phyloP scores from a whole-genome alignment of 2,113 vertebrate species.

The Castor canadensis region DNA sequence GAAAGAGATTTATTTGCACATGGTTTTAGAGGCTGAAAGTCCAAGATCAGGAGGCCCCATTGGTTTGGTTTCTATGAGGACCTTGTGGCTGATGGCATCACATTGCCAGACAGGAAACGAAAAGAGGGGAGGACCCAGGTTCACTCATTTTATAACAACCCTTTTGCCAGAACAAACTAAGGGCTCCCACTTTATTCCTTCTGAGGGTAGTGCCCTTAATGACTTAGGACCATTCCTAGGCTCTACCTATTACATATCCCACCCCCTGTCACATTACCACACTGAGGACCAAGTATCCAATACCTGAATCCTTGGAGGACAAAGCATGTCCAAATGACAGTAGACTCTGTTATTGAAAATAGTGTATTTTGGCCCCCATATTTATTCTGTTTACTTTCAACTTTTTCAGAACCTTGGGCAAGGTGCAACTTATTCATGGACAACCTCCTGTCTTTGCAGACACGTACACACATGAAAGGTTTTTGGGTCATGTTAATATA shows the following conservation, averaged over 20 bases:
- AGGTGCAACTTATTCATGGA: not conserved
- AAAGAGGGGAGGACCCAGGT: not conserved
- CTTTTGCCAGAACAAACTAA: not conserved
- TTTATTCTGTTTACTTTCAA: constrained; percentile 3
- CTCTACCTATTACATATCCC: not conserved
- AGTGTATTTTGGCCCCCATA: not conserved
- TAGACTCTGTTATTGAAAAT: not conserved
- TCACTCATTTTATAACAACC: no score
- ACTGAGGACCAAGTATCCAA: not conserved
- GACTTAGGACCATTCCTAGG: not conserved
- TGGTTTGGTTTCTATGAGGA: not conserved
- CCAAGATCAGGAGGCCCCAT: not conserved
- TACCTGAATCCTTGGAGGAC: not conserved
- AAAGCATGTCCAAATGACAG: not conserved
- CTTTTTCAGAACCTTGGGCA: not conserved
- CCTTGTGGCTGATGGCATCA: not conserved
- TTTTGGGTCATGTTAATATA: constrained; percentile 1
- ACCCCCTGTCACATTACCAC: no score
- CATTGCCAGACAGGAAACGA: not conserved
- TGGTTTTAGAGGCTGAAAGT: not conserved
- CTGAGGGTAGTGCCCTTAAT: not conserved
- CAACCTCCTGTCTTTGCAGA: not conserved
- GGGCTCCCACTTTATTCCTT: not conserved
- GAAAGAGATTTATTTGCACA: not conserved
- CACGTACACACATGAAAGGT: not conserved